Percentiles rank a stretch among this genome's conserved stretches.
Evolutionary conservation across 2,797 vertebrate genomes (phyloP).

Genomic region (Myripristis murdjan): DNA sequence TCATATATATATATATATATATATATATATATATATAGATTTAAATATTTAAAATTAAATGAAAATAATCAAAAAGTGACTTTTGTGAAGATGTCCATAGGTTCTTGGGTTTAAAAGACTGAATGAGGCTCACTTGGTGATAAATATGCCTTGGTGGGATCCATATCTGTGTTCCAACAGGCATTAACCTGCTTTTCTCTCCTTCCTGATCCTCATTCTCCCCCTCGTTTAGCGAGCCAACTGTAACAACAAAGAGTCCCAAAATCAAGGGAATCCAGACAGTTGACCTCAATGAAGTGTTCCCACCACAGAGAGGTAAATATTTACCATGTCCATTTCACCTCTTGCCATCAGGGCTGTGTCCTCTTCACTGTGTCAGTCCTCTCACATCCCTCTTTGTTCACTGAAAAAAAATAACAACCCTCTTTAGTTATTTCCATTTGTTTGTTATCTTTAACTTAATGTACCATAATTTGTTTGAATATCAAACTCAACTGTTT

Average conservation of each 20-base stretch:
- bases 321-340: constrained; percentile 92
- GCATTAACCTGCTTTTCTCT: not conserved
- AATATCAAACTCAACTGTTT: too few species aligned
- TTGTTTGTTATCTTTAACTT: too few species aligned
- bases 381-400: constrained; percentile 82
- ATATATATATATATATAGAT: too few species aligned
- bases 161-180: not conserved
- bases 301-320: constrained; percentile 91
- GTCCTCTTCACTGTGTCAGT: constrained; percentile 82
- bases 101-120: too few species aligned
- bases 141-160: not conserved
- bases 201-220: constrained; percentile 1
- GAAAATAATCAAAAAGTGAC: too few species aligned
- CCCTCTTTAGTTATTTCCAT: too few species aligned
- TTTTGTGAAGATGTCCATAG: too few species aligned
- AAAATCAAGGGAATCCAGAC: constrained; percentile 91
- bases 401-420: too few species aligned
- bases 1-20: too few species aligned
- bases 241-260: constrained; percentile 92
- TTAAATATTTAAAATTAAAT: too few species aligned
- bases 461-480: too few species aligned
- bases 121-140: not conserved
- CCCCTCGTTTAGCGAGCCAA: constrained; percentile 81
- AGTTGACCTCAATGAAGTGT: constrained; percentile 87
- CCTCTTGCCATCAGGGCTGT: constrained; percentile 86